Evolutionary conservation across 2,888 invertebrate species (phyloP).

Genomic region (Ferrisia virgata): DNA sequence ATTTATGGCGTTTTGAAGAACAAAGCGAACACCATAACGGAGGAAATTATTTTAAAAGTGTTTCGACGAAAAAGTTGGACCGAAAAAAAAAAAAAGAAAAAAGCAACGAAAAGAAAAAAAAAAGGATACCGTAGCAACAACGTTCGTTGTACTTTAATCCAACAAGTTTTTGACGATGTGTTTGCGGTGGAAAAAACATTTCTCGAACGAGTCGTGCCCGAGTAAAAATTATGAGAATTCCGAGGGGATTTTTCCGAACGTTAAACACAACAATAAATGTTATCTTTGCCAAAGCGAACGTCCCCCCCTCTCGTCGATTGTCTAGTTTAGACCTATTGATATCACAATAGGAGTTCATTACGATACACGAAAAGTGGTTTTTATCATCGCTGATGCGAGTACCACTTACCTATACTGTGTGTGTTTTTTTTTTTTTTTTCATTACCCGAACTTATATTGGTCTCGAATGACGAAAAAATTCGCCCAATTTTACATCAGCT

Average conservation of each 20-base stretch:
- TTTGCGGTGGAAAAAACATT: not conserved
- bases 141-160: not conserved
- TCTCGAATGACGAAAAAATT: too few relatives aligned
- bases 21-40: not conserved
- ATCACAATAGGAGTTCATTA: not conserved
- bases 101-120: not conserved
- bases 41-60: not conserved
- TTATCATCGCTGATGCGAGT: too few relatives aligned
- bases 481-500: too few relatives aligned
- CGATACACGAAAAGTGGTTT: not conserved
- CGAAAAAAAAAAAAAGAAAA: not conserved
- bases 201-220: not conserved
- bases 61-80: not conserved
- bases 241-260: not conserved
- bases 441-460: too few relatives aligned
- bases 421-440: too few relatives aligned
- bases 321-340: not conserved
- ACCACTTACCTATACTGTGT: too few relatives aligned
- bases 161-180: not conserved
- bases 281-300: not conserved
- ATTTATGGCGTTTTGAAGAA: slow-evolving; percentile 6
- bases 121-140: not conserved
- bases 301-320: not conserved
- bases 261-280: not conserved
- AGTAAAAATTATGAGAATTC: not conserved